These are phyloP conservation scores for Perccottus glenii DNA, from an alignment of 2,113 vertebrate genomes.

Conservation along the genomic window DNA sequence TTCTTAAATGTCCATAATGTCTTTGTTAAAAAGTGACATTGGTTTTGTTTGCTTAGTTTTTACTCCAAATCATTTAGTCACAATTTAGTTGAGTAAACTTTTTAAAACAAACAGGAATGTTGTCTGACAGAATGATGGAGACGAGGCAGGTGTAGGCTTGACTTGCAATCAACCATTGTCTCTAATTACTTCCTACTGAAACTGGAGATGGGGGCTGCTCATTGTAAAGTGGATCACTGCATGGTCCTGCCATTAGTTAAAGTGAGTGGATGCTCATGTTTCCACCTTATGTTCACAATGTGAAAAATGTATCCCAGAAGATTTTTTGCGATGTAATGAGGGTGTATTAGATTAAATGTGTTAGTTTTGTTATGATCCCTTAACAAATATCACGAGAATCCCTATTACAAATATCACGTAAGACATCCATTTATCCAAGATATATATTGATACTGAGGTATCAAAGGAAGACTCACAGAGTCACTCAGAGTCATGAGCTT, in stretches of 20 bases:
- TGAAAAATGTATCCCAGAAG: not conserved
- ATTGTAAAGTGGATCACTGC: constrained; percentile 35
- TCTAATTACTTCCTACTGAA: constrained; percentile 74
- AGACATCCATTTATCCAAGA: too few species aligned
- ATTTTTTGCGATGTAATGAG: not conserved
- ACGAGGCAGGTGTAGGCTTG: constrained; percentile 60
- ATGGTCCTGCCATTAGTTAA: constrained; percentile 15
- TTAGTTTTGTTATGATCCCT: too few species aligned
- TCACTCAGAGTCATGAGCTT: too few species aligned
- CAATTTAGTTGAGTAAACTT: constrained; percentile 44
- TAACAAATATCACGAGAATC: too few species aligned
- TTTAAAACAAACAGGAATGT: constrained; percentile 66
- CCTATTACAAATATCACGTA: too few species aligned
- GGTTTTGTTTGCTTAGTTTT: constrained; percentile 51
- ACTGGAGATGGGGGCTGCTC: constrained; percentile 53
- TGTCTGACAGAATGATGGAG: constrained; percentile 70
- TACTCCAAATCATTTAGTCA: constrained; percentile 43
- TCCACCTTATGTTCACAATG: constrained; percentile 21
- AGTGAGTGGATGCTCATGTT: constrained; percentile 36
- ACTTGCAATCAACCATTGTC: constrained; percentile 68
- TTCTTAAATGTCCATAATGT: constrained; percentile 35
- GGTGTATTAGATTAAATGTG: too few species aligned
- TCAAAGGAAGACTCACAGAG: too few species aligned
- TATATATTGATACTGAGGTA: too few species aligned
- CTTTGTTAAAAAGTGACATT: constrained; percentile 59